Evolutionary conservation across 2,888 invertebrate genomes (phyloP), one percentile per base, ranked within the genome.

Genomic region (Odontocerum albicorne): DNA sequence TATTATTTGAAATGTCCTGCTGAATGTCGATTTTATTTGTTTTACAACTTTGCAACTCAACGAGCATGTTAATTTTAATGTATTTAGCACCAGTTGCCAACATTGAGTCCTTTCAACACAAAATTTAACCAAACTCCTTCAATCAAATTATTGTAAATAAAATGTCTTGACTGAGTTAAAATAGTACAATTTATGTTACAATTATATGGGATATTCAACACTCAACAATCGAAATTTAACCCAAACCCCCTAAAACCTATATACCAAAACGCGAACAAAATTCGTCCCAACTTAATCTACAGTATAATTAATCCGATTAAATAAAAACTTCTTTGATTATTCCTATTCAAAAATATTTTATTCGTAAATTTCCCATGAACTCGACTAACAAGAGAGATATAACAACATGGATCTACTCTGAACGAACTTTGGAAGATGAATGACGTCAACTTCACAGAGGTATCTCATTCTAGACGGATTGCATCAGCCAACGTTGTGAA

Each of bases 31-130:
- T 15, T n/a, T 20, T 39, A 32, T 39, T 38, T 32, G 16, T 45
- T 39, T 15, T 21, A 35, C n/a, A 16, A 39, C 16, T 31, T 13
- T 39, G 36, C 15, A 22, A n/a, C 15, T 32, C 45, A 45, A 44
- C 20, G 39, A 38, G 21, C 52, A 52, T 52, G 52, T 45, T 52
- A 52, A 44, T 13, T n/a, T 44, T 36, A 36, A 36, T 22, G 2
- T 35, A 19, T 31, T 32, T 17, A n/a, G 35, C 22, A 33, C 8
- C 33, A 35, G 13, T 27, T 21, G 36, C 15, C 22, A 10, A 27
- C 44, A 43, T 51, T 33, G 13, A 44, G 33, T 16, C 33, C 32
- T n/a, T n/a, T n/a, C n/a, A n/a, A n/a, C n/a, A n/a, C 17, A 8
- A 12, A 21, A 21, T 22, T 12, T 10, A 40, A 19, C 22, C 40